Evolutionary conservation across 2,888 invertebrate genomes (phyloP).

Genomic region (Xylota segnis): DNA sequence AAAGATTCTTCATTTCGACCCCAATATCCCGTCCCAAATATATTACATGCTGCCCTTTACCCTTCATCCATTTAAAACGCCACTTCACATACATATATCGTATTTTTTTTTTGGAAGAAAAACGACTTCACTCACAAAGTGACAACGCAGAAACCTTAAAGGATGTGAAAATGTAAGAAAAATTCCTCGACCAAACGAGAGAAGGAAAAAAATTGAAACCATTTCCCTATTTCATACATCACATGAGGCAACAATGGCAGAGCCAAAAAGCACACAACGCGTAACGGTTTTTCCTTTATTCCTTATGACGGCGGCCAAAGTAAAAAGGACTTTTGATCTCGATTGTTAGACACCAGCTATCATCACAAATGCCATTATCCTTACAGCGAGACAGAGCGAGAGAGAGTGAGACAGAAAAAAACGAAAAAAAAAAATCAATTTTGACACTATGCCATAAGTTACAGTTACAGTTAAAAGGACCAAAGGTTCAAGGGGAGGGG

Average conservation of each 20-base stretch:
- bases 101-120: slow-evolving; percentile 1
- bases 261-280: slow-evolving; percentile 38
- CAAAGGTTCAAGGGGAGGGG: no score
- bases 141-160: slow-evolving; percentile 62
- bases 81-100: no score
- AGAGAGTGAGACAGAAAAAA: background rate
- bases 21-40: slow-evolving; percentile 22
- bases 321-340: slow-evolving; percentile 63
- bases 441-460: slow-evolving; percentile 58
- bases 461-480: slow-evolving; percentile 23
- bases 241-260: slow-evolving; percentile 61
- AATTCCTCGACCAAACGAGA: slow-evolving; percentile 34
- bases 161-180: slow-evolving; percentile 60
- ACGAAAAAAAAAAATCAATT: slow-evolving; percentile 39
- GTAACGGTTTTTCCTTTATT: slow-evolving; percentile 18
- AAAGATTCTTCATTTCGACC: slow-evolving; percentile 51
- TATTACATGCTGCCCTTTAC: slow-evolving; percentile 1
- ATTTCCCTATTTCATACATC: slow-evolving; percentile 72
- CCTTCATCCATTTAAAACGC: slow-evolving; percentile 47
- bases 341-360: slow-evolving; percentile 69
- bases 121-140: slow-evolving; percentile 64
- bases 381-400: background rate
- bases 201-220: slow-evolving; percentile 47
- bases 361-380: slow-evolving; percentile 52
- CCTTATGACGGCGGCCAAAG: slow-evolving; percentile 45